phyloP scores from a whole-genome alignment of 2,797 vertebrate genomes.

The Phataginus tetradactyla region DNA sequence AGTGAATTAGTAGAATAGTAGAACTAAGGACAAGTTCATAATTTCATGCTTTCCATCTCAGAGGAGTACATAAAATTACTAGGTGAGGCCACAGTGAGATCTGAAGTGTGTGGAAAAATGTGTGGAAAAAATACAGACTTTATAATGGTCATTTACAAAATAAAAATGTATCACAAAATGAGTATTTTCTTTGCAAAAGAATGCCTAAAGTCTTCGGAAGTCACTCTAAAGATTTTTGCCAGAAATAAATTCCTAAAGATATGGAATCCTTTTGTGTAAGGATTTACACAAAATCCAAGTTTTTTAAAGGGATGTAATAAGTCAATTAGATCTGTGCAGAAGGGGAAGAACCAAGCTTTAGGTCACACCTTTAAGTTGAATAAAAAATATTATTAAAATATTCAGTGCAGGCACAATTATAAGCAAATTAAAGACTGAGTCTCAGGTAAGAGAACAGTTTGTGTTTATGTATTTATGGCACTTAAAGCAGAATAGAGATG shows the following conservation, averaged over 20 bases:
- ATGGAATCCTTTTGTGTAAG: not conserved
- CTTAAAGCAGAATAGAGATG: not conserved
- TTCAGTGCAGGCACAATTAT: not conserved
- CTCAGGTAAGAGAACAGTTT: not conserved
- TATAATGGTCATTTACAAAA: not conserved
- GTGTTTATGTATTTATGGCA: not conserved
- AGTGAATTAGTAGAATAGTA: not conserved
- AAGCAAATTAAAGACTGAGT: not conserved
- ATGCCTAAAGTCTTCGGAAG: not conserved
- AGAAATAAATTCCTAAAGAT: not conserved
- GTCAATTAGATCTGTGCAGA: not conserved
- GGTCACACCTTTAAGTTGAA: not conserved
- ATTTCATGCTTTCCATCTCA: not conserved
- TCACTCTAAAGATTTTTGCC: not conserved
- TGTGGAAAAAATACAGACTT: not conserved
- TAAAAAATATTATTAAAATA: not conserved
- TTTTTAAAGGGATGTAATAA: not conserved
- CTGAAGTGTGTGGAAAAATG: not conserved
- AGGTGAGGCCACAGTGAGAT: not conserved
- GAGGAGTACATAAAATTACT: not conserved
- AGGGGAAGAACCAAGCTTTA: not conserved
- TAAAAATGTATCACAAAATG: not conserved
- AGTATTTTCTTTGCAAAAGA: not conserved
- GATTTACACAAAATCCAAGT: not conserved
- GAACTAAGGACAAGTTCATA: not conserved